phyloP scores from a whole-genome alignment of 2,888 invertebrate genomes.

The Ellobium chinense region DNA sequence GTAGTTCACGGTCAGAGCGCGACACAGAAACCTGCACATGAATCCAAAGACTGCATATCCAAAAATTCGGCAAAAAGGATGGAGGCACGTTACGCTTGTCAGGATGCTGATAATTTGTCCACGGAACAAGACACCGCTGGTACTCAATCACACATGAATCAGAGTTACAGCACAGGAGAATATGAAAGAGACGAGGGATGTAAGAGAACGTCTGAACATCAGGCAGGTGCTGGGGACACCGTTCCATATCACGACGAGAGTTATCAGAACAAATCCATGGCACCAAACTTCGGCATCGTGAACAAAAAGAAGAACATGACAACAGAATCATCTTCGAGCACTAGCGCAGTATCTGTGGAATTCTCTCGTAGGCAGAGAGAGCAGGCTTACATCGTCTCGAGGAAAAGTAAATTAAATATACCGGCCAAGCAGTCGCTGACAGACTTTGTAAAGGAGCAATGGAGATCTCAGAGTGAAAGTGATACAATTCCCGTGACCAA shows the following conservation, averaged over 20 bases:
- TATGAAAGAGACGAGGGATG: neutral
- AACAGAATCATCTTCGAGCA: neutral
- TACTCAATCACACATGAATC: neutral
- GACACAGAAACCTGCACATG: neutral
- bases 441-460: conserved; percentile 10
- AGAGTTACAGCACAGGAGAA: neutral
- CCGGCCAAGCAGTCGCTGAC: neutral
- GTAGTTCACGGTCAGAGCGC: neutral
- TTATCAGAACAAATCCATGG: neutral
- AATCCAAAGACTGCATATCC: neutral
- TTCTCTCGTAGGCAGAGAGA: neutral
- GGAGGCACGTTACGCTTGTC: neutral
- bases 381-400: neutral
- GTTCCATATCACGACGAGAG: no score
- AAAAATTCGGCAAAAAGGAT: neutral
- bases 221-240: neutral
- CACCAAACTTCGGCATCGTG: neutral
- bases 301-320: neutral
- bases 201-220: neutral
- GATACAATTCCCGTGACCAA: neutral
- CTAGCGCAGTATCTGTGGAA: no score
- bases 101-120: neutral
- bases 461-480: neutral
- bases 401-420: neutral
- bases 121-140: neutral